These are phyloP conservation scores for Punctoribates punctum DNA, from an alignment of 2,888 invertebrate species.

Conservation along the genomic window DNA sequence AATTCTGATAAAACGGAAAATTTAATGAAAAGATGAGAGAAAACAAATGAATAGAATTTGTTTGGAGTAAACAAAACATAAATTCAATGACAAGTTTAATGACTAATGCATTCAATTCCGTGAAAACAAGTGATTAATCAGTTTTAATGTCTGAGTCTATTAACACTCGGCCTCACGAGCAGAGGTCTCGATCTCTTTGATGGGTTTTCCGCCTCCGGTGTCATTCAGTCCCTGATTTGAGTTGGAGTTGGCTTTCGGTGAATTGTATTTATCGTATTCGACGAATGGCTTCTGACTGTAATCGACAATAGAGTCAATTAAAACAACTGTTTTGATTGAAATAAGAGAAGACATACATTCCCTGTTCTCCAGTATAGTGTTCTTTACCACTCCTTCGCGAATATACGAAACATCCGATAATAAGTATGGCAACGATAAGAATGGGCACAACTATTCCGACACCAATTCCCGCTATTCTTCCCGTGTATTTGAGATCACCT, in stretches of 20 bases:
- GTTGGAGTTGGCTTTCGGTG: background rate
- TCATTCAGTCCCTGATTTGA: background rate
- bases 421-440: constrained; percentile 35
- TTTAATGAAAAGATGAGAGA: background rate
- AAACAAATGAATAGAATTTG: background rate
- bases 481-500: constrained; percentile 40
- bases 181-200: constrained; percentile 14
- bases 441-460: constrained; percentile 43
- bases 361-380: constrained; percentile 46
- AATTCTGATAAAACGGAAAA: background rate
- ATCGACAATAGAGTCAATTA: background rate
- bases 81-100: background rate
- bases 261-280: background rate
- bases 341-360: constrained; percentile 32
- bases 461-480: constrained; percentile 32
- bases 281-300: constrained; percentile 4
- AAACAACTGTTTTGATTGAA: background rate
- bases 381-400: constrained; percentile 39
- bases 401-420: constrained; percentile 41
- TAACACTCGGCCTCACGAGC: constrained; percentile 15
- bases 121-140: background rate
- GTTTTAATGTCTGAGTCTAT: background rate
- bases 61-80: background rate
- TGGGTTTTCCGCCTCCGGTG: background rate
- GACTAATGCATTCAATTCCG: background rate